Base-by-base conservation (phyloP, 2,888 invertebrate genomes). In the Acleris laterana region DNA sequence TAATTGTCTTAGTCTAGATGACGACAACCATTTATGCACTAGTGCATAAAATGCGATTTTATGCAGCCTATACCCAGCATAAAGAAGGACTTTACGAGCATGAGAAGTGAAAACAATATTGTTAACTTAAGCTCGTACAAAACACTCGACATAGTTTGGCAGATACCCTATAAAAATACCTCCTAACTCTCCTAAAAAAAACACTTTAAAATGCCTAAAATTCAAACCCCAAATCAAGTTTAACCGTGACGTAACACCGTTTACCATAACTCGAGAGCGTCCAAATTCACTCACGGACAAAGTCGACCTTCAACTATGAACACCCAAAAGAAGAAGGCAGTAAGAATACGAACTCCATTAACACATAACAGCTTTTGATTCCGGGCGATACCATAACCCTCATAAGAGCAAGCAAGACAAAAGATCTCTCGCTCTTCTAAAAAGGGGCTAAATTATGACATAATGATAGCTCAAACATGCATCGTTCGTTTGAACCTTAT, bases 371-470 rank as follows among this genome's bases (percentile, higher is more conserved):
- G 13, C 38, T 38, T 38, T 13, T 5, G 38, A 13, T 38, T 38
- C 4, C 13, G 13, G 4, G 1, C 38, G 38, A 38, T 9, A 11
- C 13, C 13, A 38, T 38, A 77, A 77, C 78, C 76, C 79, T 74
- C 72, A 70, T 63, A 72, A 71, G 78, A 82, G 69, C 44, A 77
- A 75, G 78, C 77, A 78, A 75, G 79, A 78, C 42, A 50, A 49
- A n/a, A 28, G 44, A 66, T 58, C 55, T 68, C 66, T 78, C 79
- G 72, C 78, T 68, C 68, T 78, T 72, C 72, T 73, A 81, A 81
- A 79, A 79, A 83, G 85, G 87, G 88, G 82, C 81, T 82, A 80
- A 84, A 82, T 85, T 81, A 86, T 90, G 88, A 89, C 87, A 89
- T 87, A 87, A 87, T 83, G 78, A 81, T 80, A 81, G 77, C 80